Base-by-base conservation (phyloP, 1,140 invertebrate species). In the Dufourea novaeangliae region DNA sequence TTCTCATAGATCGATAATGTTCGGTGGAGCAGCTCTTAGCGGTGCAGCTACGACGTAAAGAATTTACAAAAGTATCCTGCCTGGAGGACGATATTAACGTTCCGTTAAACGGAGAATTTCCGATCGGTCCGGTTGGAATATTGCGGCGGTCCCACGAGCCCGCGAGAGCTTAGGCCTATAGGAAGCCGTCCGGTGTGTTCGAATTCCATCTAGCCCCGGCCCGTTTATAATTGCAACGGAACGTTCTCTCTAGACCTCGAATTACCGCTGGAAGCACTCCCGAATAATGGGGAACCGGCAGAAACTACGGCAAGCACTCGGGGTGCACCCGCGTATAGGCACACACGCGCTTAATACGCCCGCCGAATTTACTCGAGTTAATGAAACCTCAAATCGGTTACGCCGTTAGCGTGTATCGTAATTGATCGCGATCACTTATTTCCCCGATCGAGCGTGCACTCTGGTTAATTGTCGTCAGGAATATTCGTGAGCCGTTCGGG, bases 311-410 rank as follows among this genome's bases (percentile, higher is more conserved):
- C 29, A 63, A 64, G 61, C 68, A 54, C 54, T 63, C 39, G 54
- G 44, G 20, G 39, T n/a, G n/a, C n/a, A n/a, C 46, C 25, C n/a
- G 68, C 56, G 37, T 73, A 72, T 32, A 62, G 46, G 44, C 61
- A n/a, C n/a, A n/a, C n/a, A n/a, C n/a, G 34, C 67, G 56, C 69
- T 73, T 77, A 83, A 83, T 78, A 73, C 39, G 57, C 29, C 54
- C 34, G 62, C 66, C 67, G 79, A 72, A 81, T 81, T 74, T 81
- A 59, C 79, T 81, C 67, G 68, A 78, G 67, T 75, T 83, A 81
- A 83, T 81, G 82, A 83, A 83, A 83, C 79, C 70, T 78, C 82
- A 81, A 78, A 83, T 83, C 74, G 73, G 79, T 81, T 83, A 74
- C 62, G 61, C 70, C 50, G 70, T 73, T 73, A 66, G 37, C 69